These are phyloP conservation scores for Tetramorium bicarinatum DNA, from an alignment of 2,888 invertebrate species.

Conservation along the genomic window DNA sequence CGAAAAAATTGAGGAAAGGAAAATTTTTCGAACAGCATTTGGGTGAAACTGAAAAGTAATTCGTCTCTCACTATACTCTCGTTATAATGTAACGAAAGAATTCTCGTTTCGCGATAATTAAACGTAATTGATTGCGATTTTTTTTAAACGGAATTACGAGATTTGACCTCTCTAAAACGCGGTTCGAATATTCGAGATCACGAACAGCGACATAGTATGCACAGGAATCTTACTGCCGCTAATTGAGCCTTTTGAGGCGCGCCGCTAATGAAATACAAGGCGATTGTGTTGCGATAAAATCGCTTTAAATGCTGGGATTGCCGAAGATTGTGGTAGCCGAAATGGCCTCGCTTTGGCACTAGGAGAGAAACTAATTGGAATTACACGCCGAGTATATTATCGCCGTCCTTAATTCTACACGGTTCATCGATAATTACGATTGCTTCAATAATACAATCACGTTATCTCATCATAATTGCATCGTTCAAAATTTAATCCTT, in stretches of 20 bases:
- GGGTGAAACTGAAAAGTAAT: neutral
- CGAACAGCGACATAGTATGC: conserved; percentile 8
- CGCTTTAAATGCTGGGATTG: conserved; percentile 35
- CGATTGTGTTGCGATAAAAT: conserved; percentile 33
- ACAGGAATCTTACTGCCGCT: conserved; percentile 17
- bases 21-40: neutral
- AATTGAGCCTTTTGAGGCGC: conserved; percentile 41
- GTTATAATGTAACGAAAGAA: neutral
- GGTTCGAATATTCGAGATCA: neutral
- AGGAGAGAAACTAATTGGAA: conserved; percentile 36
- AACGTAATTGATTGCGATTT: conserved; percentile 48
- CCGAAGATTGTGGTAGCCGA: conserved; percentile 9
- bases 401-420: conserved; percentile 2
- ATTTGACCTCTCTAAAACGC: conserved; percentile 37
- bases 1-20: neutral
- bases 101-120: conserved; percentile 30
- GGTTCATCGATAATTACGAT: neutral
- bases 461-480: conserved; percentile 16
- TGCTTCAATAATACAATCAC: neutral
- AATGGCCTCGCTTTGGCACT: neutral
- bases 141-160: conserved; percentile 46
- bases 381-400: conserved; percentile 3
- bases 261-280: conserved; percentile 54
- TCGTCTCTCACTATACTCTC: neutral
- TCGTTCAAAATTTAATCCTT: neutral